Base-by-base conservation (phyloP, 2,888 invertebrate genomes). In the Ellobium chinense region DNA sequence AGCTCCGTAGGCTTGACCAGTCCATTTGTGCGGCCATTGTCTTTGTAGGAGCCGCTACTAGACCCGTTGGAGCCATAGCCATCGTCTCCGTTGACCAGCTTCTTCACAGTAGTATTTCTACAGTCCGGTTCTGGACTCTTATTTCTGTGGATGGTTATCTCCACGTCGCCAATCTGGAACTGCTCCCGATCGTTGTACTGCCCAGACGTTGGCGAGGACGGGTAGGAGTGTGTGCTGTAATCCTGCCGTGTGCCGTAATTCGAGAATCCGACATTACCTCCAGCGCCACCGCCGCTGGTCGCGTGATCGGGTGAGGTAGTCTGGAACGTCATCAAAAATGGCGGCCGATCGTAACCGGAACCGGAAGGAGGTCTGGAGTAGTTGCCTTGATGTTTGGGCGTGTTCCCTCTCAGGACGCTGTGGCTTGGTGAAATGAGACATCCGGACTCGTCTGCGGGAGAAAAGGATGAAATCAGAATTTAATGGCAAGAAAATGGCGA, bases 251-350 rank as follows among this genome's bases (percentile, higher is more conserved):
- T 58, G 9, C 34, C 39, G 68, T 24, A 37, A 36, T 36, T 58
- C 24, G 31, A 68, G 46, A 46, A 46, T 46, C 46, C 46, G 46
- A 7, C 46, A n/a, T n/a, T n/a, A 7, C 46, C 46, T 7, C 46
- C 46, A 27, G 29, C 18, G 1, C 37, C 39, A 3, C 36, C 39
- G 36, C 46, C 65, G 12, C 66, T 76, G 39, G 37, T 36, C 1
- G 58, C 9, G 66, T 37, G 24, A 7, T 73, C 73, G 21, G 24
- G 0, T 3, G 72, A 37, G 31, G 5, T 73, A 37, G 70, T n/a
- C 36, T 79, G 79, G 39, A 79, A 79, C 12, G 79, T 79, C 79
- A 79, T 79, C 31, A 79, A 66, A 24, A 79, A 73, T 31, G 79
- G 79, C 21, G 79, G 79, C 12, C 73, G 72, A 31, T 79, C 79